A percentile compares a stretch with the other conserved stretches of the same genome.
phyloP scores from a whole-genome alignment of 2,888 invertebrate genomes.

The Ernsta delagoae region DNA sequence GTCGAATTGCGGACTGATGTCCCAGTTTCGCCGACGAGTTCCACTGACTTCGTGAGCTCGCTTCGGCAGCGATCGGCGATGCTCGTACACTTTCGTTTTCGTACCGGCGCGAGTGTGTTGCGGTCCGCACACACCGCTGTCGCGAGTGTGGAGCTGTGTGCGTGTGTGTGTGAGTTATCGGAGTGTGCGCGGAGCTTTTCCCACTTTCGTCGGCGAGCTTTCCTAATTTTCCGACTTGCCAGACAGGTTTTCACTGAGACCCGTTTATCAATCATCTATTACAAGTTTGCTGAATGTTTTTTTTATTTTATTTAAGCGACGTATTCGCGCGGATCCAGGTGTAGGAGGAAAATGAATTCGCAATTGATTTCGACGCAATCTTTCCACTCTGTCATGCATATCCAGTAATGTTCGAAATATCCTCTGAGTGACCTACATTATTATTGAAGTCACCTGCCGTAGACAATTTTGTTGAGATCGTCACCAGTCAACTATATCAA shows the following conservation, averaged over 20 bases:
- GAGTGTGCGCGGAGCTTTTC: slow-evolving; percentile 65
- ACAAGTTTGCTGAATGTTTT: slow-evolving; percentile 37
- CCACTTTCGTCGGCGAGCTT: slow-evolving; percentile 80
- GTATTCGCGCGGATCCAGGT: slow-evolving; percentile 42
- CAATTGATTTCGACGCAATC: slow-evolving; percentile 30
- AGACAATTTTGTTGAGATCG: slow-evolving; percentile 15
- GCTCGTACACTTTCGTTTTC: slow-evolving; percentile 85
- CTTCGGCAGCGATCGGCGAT: slow-evolving; percentile 80
- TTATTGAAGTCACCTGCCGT: slow-evolving; percentile 37
- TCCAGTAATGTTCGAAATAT: slow-evolving; percentile 35
- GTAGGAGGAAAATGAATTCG: slow-evolving; percentile 41
- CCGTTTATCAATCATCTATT: slow-evolving; percentile 44
- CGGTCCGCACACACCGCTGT: slow-evolving; percentile 42
- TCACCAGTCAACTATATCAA: slow-evolving; percentile 20
- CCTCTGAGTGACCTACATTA: slow-evolving; percentile 39
- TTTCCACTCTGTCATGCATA: slow-evolving; percentile 24
- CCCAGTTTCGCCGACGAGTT: slow-evolving; percentile 86
- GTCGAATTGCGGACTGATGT: slow-evolving; percentile 86
- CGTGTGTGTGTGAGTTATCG: slow-evolving; percentile 48
- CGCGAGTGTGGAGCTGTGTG: slow-evolving; percentile 45
- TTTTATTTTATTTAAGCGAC: slow-evolving; percentile 33
- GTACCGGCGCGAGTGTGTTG: slow-evolving; percentile 63
- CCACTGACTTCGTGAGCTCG: slow-evolving; percentile 83
- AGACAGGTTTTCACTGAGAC: slow-evolving; percentile 69
- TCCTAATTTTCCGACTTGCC: slow-evolving; percentile 78